These are phyloP conservation scores for Eubucco bourcierii DNA, from an alignment of 2,113 vertebrate species.

Conservation along the genomic window DNA sequence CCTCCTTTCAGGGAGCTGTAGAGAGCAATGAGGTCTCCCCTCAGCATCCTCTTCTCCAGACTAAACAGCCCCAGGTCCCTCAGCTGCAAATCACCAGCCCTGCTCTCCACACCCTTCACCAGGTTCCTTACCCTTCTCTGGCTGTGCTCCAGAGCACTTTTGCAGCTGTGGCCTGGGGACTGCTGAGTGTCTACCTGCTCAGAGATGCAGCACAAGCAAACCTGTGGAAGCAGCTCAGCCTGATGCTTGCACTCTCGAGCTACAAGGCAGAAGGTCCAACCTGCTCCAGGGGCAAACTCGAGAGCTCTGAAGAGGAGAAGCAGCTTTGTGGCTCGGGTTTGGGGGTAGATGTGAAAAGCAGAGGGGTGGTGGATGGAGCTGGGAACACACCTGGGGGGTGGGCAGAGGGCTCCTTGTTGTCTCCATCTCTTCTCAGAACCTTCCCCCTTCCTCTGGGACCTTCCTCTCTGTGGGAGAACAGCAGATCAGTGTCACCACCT, in stretches of 20 bases:
- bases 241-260: rapidly evolving
- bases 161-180: neutral
- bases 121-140: too few species aligned
- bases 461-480: too few species aligned
- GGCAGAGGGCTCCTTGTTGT: neutral
- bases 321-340: too few species aligned
- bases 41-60: too few species aligned
- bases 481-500: neutral
- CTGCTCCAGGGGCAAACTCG: neutral
- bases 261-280: neutral
- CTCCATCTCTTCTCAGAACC: neutral
- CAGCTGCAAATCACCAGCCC: too few species aligned
- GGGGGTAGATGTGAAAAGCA: neutral
- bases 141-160: neutral
- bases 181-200: neutral
- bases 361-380: rapidly evolving
- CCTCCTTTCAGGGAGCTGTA: too few species aligned
- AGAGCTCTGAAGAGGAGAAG: neutral
- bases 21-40: too few species aligned
- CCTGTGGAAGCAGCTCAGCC: neutral
- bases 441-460: neutral
- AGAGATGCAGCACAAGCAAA: neutral
- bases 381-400: neutral
- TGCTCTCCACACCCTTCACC: too few species aligned
- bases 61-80: too few species aligned